phyloP scores from a whole-genome alignment of 1,140 invertebrate genomes.

The Tribolium madens region DNA sequence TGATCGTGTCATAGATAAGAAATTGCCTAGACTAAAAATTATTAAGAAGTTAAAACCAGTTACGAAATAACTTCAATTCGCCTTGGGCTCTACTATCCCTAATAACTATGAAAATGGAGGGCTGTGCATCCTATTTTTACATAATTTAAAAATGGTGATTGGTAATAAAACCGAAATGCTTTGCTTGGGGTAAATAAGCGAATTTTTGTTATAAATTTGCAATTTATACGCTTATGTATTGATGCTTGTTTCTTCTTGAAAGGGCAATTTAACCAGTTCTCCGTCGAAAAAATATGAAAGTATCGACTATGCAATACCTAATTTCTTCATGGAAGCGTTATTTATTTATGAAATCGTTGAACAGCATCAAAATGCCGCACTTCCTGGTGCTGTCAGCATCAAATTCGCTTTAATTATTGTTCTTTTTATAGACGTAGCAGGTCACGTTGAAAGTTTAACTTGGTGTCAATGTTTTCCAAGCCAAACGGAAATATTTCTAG shows the following conservation, averaged over 20 bases:
- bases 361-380: constrained; percentile 21
- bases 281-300: constrained; percentile 4
- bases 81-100: too few relatives aligned
- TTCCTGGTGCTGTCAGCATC: constrained; percentile 30
- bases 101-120: too few relatives aligned
- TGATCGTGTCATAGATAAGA: too few relatives aligned
- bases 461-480: constrained; percentile 16
- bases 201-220: not conserved
- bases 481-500: constrained; percentile 12
- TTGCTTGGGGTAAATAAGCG: too few relatives aligned
- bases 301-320: not conserved
- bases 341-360: constrained; percentile 25
- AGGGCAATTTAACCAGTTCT: not conserved
- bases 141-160: too few relatives aligned
- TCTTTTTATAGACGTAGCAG: constrained; percentile 26
- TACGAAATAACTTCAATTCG: too few relatives aligned
- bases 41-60: too few relatives aligned
- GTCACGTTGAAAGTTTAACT: constrained; percentile 27
- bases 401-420: constrained; percentile 30
- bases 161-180: too few relatives aligned
- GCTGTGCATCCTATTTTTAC: too few relatives aligned
- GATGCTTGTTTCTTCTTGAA: not conserved
- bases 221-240: not conserved
- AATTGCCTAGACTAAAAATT: too few relatives aligned
- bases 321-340: constrained; percentile 7